Conservation (phyloP, 2,888 invertebrate species). For the Choreutis nemorana region DNA sequence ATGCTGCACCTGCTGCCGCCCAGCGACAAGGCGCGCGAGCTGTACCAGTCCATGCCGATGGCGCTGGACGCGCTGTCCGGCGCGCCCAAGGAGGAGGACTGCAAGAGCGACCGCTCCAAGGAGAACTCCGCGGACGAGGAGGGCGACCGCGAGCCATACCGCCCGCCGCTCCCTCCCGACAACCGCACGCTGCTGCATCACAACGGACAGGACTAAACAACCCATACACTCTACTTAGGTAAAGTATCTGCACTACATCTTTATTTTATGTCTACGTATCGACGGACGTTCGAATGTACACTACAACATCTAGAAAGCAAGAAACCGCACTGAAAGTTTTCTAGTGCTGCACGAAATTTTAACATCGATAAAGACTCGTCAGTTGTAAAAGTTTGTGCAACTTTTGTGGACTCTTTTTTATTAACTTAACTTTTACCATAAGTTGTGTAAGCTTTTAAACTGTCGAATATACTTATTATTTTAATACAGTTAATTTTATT, state of each 20-base stretch:
- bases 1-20: constrained; percentile 87
- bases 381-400: constrained; percentile 8
- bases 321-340: too few species aligned
- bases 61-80: constrained; percentile 65
- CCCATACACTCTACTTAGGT: background rate
- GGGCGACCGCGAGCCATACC: constrained; percentile 59
- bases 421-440: too few species aligned
- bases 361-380: too few species aligned
- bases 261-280: too few species aligned
- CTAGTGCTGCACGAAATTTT: too few species aligned
- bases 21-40: constrained; percentile 76
- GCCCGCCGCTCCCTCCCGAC: constrained; percentile 67
- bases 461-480: too few species aligned
- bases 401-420: constrained; percentile 9
- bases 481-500: too few species aligned
- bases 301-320: too few species aligned
- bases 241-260: too few species aligned
- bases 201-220: constrained; percentile 78
- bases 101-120: constrained; percentile 71
- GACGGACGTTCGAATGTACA: too few species aligned
- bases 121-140: constrained; percentile 69
- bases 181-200: constrained; percentile 75
- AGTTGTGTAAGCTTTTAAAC: too few species aligned
- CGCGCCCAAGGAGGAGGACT: constrained; percentile 67
- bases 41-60: constrained; percentile 64